phyloP scores from a whole-genome alignment of 1,140 invertebrate genomes.

The Bombus breviceps region DNA sequence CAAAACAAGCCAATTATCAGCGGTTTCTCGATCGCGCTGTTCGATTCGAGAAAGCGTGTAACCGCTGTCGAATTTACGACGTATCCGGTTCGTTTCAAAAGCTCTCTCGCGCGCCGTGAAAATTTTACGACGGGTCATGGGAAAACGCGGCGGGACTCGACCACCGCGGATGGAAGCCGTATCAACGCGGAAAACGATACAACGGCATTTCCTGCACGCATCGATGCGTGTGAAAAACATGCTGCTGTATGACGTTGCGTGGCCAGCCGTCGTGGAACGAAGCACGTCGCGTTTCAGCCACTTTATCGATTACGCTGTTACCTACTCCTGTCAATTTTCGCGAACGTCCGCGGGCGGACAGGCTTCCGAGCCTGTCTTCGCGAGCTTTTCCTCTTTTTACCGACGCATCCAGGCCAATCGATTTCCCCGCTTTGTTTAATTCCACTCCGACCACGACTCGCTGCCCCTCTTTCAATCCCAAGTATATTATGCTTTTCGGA shows the following conservation, averaged over 20 bases:
- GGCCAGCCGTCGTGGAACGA: not conserved
- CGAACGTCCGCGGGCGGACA: not conserved
- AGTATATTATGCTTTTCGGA: too few relatives aligned
- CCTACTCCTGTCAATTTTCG: not conserved
- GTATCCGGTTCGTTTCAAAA: not conserved
- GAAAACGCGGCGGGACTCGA: not conserved
- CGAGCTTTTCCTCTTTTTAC: not conserved
- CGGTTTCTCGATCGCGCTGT: not conserved
- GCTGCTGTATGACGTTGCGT: too few relatives aligned
- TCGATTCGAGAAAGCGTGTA: not conserved
- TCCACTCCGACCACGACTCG: not conserved
- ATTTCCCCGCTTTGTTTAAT: not conserved
- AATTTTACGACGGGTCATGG: not conserved
- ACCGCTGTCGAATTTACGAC: not conserved
- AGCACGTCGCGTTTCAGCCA: not conserved
- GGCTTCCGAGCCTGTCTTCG: too few relatives aligned
- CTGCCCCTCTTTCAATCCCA: not conserved
- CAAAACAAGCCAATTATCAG: not conserved
- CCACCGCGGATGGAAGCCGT: not conserved
- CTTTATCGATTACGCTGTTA: not conserved
- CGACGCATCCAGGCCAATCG: slow-evolving; percentile 1
- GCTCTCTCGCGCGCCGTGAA: not conserved
- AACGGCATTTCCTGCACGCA: not conserved
- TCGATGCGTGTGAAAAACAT: slow-evolving; percentile 1
- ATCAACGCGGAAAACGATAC: not conserved